These are phyloP conservation scores for Microcebus tavaratra DNA, from an alignment of 2,113 vertebrate genomes.

Conservation along the genomic window DNA sequence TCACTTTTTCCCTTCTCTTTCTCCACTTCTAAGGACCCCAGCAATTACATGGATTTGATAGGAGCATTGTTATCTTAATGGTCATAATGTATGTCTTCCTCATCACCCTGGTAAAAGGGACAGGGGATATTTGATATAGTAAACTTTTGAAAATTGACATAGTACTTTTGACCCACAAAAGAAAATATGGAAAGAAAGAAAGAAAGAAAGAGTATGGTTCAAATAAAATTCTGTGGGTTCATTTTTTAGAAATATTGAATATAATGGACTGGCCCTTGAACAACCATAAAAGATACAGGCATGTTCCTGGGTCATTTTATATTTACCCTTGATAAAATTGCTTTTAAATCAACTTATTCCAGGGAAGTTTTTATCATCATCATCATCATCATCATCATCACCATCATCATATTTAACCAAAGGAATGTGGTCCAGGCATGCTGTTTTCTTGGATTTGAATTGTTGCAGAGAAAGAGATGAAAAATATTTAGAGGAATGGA, in stretches of 20 bases:
- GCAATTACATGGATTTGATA: neutral
- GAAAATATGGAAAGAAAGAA: neutral
- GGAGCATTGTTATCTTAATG: neutral
- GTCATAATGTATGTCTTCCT: neutral
- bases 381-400: neutral
- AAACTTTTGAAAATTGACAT: neutral
- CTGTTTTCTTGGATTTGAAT: neutral
- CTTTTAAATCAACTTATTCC: neutral
- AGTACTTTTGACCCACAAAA: neutral
- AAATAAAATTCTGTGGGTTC: neutral
- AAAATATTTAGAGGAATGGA: neutral
- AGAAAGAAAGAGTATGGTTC: neutral
- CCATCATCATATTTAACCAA: neutral
- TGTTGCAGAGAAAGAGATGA: neutral
- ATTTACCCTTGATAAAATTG: neutral
- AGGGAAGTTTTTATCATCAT: neutral
- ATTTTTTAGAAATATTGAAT: neutral
- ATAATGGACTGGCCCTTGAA: neutral
- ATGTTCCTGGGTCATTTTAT: neutral
- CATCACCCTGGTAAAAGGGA: neutral
- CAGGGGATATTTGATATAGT: neutral
- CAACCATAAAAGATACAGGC: neutral
- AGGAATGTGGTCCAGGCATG: neutral
- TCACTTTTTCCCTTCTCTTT: neutral
- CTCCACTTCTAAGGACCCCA: neutral